Percentiles rank a stretch among this genome's conserved stretches.
These are phyloP conservation scores for Danionella cerebrum DNA, from an alignment of 2,113 vertebrate species.

Conservation along the genomic window DNA sequence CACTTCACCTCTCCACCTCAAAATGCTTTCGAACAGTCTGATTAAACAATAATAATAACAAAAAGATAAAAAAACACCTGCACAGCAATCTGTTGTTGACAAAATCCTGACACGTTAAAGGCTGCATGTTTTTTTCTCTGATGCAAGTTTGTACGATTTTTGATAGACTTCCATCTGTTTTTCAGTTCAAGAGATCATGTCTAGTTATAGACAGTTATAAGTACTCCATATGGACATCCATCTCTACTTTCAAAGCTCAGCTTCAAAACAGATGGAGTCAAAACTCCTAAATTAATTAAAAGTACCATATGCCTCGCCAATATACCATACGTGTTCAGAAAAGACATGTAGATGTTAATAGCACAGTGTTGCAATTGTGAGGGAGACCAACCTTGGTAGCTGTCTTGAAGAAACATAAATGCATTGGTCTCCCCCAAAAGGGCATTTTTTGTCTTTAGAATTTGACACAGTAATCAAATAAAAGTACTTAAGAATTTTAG, in stretches of 20 bases:
- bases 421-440: too few species aligned
- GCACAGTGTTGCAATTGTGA: background rate
- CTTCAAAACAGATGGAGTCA: slow-evolving; percentile 29
- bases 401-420: too few species aligned
- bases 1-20: slow-evolving; percentile 13
- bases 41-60: too few species aligned
- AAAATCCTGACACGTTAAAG: background rate
- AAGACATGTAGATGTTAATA: background rate
- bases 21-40: background rate
- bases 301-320: slow-evolving; percentile 35
- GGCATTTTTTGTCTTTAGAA: too few species aligned
- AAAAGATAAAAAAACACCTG: background rate
- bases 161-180: slow-evolving; percentile 2
- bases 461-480: too few species aligned
- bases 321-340: background rate
- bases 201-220: slow-evolving; percentile 10
- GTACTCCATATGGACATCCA: slow-evolving; percentile 4
- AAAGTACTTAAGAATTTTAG: too few species aligned
- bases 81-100: background rate
- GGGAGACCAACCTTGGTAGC: too few species aligned
- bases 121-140: background rate
- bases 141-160: background rate
- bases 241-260: slow-evolving; percentile 29
- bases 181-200: background rate
- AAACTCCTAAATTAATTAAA: slow-evolving; percentile 9